Percentiles rank a stretch among this genome's conserved stretches.
Conservation (phyloP, 2,888 invertebrate genomes). For the Sesamia inferens region DNA sequence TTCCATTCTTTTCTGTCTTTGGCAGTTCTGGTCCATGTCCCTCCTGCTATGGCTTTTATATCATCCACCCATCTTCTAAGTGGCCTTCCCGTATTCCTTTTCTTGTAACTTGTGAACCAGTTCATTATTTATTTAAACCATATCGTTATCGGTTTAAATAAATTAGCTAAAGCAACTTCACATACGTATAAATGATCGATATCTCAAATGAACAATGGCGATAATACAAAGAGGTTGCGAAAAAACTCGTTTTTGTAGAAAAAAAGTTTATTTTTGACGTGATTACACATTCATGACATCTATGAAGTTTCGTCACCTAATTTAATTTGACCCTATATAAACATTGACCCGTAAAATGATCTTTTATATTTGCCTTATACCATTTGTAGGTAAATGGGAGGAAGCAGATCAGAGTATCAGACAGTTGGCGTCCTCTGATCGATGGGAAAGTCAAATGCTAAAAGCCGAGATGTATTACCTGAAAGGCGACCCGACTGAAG, state of each 20-base stretch:
- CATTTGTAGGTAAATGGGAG: constrained; percentile 90
- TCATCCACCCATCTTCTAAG: too few species aligned
- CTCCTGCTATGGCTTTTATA: too few species aligned
- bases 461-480: constrained; percentile 89
- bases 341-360: not conserved
- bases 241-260: not conserved
- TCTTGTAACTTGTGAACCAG: too few species aligned
- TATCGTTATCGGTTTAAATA: too few species aligned
- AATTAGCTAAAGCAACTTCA: not conserved
- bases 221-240: not conserved
- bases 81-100: too few species aligned
- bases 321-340: not conserved
- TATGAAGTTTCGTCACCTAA: not conserved
- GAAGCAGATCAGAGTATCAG: constrained; percentile 92
- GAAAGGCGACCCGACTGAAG: constrained; percentile 86
- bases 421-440: constrained; percentile 92
- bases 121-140: too few species aligned
- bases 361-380: not conserved
- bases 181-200: not conserved
- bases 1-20: too few species aligned
- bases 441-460: constrained; percentile 91
- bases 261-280: not conserved
- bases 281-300: not conserved
- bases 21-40: too few species aligned
- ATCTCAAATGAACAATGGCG: not conserved